Conservation (phyloP, 2,888 invertebrate species). For the Yponomeuta sedellus region DNA sequence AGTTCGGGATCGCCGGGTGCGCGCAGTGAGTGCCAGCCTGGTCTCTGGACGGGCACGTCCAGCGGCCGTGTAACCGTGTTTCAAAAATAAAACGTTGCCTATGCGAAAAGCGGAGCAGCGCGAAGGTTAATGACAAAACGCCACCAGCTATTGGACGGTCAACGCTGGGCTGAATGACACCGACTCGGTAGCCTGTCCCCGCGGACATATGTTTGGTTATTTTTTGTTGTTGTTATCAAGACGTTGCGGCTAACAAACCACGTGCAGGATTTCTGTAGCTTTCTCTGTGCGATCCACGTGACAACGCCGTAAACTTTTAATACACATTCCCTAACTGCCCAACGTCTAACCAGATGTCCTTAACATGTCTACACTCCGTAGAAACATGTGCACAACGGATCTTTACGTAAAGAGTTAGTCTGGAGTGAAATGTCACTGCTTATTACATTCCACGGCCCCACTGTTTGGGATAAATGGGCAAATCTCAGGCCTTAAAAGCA, state of each 20-base stretch:
- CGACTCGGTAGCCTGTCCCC: neutral
- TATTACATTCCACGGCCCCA: too few relatives aligned
- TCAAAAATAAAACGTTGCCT: slow-evolving; percentile 71
- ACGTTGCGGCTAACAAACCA: neutral
- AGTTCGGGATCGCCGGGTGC: slow-evolving; percentile 4
- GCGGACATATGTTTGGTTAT: slow-evolving; percentile 16
- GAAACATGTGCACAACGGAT: too few relatives aligned
- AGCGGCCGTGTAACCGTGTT: slow-evolving; percentile 64
- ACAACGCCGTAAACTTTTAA: neutral
- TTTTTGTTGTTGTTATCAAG: neutral
- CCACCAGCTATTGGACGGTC: slow-evolving; percentile 43
- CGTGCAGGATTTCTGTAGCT: neutral
- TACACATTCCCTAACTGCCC: neutral
- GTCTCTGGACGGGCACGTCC: slow-evolving; percentile 39
- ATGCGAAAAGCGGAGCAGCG: slow-evolving; percentile 69
- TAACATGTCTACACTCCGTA: too few relatives aligned
- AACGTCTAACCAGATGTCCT: too few relatives aligned
- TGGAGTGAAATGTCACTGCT: too few relatives aligned
- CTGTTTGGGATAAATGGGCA: too few relatives aligned
- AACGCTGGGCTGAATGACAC: slow-evolving; percentile 5
- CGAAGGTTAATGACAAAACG: slow-evolving; percentile 74
- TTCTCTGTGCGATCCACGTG: neutral
- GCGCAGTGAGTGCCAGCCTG: slow-evolving; percentile 22
- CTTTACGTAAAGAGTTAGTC: too few relatives aligned
- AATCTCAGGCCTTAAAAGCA: too few relatives aligned